Conservation (phyloP, 2,797 vertebrate genomes). For the Enteromius viviparus region DNA sequence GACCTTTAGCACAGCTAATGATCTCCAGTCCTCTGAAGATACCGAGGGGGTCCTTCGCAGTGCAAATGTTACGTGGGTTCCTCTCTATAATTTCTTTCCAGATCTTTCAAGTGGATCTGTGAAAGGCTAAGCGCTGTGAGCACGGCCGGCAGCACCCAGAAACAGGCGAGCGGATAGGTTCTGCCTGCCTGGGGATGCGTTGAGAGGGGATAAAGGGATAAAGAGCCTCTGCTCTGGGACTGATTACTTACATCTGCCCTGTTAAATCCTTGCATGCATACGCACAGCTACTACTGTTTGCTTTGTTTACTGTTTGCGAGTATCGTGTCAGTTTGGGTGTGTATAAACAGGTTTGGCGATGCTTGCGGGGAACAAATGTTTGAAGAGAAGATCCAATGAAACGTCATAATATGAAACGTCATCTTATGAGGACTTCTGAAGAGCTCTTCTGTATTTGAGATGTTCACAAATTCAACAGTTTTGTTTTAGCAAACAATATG, state of each 20-base stretch:
- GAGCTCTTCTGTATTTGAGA: neutral
- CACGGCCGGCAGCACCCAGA: conserved; percentile 47
- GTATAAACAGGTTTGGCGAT: neutral
- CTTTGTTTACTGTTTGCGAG: conserved; percentile 61
- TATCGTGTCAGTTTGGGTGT: conserved; percentile 33
- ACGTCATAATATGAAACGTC: neutral
- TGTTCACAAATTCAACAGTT: neutral
- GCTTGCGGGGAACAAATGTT: neutral
- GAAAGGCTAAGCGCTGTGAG: conserved; percentile 42
- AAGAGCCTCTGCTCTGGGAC: conserved; percentile 83
- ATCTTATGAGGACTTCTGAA: neutral
- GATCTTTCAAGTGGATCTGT: conserved; percentile 43
- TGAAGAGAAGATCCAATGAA: neutral
- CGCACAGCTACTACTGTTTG: conserved; percentile 66
- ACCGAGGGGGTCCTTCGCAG: conserved; percentile 2
- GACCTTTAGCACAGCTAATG: conserved; percentile 36
- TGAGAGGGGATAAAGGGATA: conserved; percentile 92
- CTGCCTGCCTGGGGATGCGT: conserved; percentile 78
- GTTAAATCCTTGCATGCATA: conserved; percentile 75
- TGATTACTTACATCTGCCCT: conserved; percentile 90
- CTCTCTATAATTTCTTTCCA: conserved; percentile 42
- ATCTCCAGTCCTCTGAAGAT: conserved; percentile 31
- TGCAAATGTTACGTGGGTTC: conserved; percentile 11
- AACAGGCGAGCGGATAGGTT: conserved; percentile 62
- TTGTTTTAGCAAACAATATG: neutral